Evolutionary conservation across 2,888 invertebrate species (phyloP).

Genomic region (Luperina testacea): DNA sequence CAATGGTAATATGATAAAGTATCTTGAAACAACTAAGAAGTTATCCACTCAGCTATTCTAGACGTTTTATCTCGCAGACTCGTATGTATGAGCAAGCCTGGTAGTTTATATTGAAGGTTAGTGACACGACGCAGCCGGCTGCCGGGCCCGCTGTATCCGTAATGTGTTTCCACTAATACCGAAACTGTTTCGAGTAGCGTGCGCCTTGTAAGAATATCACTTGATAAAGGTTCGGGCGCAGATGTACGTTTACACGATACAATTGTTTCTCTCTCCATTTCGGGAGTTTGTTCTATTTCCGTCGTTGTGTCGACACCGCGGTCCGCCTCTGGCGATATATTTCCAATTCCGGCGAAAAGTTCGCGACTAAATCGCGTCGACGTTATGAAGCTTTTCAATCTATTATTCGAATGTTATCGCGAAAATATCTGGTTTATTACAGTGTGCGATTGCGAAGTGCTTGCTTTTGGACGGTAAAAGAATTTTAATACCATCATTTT

Average conservation of each 20-base stretch:
- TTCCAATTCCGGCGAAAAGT: constrained; percentile 62
- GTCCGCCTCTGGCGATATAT: constrained; percentile 60
- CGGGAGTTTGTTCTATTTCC: constrained; percentile 60
- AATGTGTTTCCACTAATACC: constrained; percentile 52
- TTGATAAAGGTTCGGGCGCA: constrained; percentile 60
- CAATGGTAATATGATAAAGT: constrained; percentile 42
- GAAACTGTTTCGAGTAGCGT: constrained; percentile 35
- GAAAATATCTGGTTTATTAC: constrained; percentile 71
- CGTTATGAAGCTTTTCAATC: constrained; percentile 71
- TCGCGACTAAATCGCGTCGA: constrained; percentile 58
- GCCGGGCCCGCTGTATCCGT: constrained; percentile 27
- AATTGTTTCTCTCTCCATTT: constrained; percentile 64
- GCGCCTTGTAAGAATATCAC: constrained; percentile 55
- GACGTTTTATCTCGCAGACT: constrained; percentile 39
- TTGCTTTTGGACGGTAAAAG: constrained; percentile 65
- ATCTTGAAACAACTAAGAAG: constrained; percentile 28
- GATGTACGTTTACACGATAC: constrained; percentile 65
- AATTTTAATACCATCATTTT: constrained; percentile 70
- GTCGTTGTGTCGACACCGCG: constrained; percentile 59
- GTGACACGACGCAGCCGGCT: constrained; percentile 40
- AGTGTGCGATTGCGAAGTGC: constrained; percentile 69
- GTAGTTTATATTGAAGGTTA: constrained; percentile 36
- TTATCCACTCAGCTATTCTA: constrained; percentile 41
- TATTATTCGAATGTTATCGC: constrained; percentile 73
- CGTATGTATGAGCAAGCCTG: constrained; percentile 27